Percentiles rank a stretch among this genome's conserved stretches.
phyloP scores from a whole-genome alignment of 2,113 vertebrate species.

The Naja naja region DNA sequence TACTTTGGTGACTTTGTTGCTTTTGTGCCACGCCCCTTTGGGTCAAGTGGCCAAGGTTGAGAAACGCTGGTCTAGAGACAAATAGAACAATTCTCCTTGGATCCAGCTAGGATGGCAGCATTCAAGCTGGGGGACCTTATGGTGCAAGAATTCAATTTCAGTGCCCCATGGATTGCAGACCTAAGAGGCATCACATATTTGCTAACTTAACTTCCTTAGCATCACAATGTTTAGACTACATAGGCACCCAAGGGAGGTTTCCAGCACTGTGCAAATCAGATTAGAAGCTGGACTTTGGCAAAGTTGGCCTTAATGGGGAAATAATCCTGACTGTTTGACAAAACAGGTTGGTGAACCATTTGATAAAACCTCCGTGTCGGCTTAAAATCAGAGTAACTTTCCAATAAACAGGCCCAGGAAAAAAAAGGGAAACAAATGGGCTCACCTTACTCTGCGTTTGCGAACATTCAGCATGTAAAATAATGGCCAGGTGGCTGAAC shows the following conservation, averaged over 20 bases:
- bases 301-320: neutral
- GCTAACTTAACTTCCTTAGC: neutral
- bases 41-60: too few species aligned
- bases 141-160: too few species aligned
- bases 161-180: too few species aligned
- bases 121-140: too few species aligned
- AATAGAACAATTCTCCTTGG: too few species aligned
- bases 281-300: neutral
- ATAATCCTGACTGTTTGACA: conserved; percentile 23
- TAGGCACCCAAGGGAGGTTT: neutral
- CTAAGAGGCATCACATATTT: neutral
- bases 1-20: too few species aligned
- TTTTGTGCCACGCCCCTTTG: too few species aligned
- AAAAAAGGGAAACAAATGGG: neutral
- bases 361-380: conserved; percentile 22
- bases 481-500: conserved; percentile 71
- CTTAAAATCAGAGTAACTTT: neutral
- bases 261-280: neutral
- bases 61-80: too few species aligned
- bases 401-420: neutral
- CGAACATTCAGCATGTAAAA: conserved; percentile 15
- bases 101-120: too few species aligned
- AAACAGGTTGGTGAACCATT: conserved; percentile 55
- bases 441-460: neutral
- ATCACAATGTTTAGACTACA: too few species aligned